Evolutionary conservation across 2,113 vertebrate genomes (phyloP).

Genomic region (Haemorhous mexicanus): DNA sequence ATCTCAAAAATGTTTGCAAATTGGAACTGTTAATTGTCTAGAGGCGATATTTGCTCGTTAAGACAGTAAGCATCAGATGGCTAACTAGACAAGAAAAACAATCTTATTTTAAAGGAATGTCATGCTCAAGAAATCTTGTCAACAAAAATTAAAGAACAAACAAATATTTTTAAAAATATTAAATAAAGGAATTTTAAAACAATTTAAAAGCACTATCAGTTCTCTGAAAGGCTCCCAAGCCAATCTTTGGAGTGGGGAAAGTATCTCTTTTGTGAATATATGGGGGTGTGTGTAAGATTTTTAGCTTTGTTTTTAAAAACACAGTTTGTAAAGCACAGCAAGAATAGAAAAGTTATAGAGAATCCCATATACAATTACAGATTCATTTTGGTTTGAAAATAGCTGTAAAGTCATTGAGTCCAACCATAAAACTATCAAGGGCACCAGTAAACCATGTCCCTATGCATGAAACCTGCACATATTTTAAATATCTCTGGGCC

Average conservation of each 20-base stretch:
- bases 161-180: fast-evolving
- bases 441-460: background rate
- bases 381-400: background rate
- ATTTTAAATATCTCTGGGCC: background rate
- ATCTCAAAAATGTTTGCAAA: background rate
- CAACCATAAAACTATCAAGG: background rate
- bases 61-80: background rate
- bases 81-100: background rate
- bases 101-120: background rate
- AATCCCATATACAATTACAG: background rate
- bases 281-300: fast-evolving
- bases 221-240: background rate
- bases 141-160: background rate
- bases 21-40: background rate
- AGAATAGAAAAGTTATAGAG: background rate
- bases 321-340: background rate
- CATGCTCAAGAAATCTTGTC: background rate
- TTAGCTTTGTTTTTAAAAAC: background rate
- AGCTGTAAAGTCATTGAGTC: background rate
- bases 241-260: fast-evolving
- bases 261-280: fast-evolving
- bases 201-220: background rate
- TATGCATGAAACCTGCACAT: background rate
- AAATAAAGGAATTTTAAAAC: background rate
- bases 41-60: background rate